These are phyloP conservation scores for Verasper variegatus DNA, from an alignment of 2,113 vertebrate genomes.

Conservation along the genomic window DNA sequence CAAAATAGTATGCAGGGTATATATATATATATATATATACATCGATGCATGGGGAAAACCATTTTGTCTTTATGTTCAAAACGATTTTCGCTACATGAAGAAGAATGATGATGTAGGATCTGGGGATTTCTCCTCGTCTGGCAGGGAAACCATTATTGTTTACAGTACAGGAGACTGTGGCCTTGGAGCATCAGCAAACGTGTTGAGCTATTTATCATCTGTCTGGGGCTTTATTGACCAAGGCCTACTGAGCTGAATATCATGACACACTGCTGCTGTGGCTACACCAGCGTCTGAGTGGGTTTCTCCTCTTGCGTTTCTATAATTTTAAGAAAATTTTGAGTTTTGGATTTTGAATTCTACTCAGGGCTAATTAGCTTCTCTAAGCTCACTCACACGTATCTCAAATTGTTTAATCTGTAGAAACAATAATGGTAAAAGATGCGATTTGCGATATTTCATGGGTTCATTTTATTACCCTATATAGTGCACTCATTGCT, in stretches of 20 bases:
- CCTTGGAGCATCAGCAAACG: conserved; percentile 55
- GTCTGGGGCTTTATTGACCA: conserved; percentile 56
- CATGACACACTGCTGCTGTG: conserved; percentile 22
- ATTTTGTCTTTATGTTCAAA: neutral
- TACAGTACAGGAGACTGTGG: conserved; percentile 37
- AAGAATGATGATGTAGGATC: conserved; percentile 30
- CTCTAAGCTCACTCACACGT: no score
- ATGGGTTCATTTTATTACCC: no score
- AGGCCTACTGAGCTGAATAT: conserved; percentile 35
- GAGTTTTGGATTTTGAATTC: no score
- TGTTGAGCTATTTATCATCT: conserved; percentile 58
- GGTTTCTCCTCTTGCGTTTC: neutral
- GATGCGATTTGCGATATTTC: no score
- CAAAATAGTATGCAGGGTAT: neutral
- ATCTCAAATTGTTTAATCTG: no score
- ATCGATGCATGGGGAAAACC: no score
- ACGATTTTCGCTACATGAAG: neutral
- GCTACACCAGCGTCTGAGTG: conserved; percentile 8
- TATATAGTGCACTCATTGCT: no score
- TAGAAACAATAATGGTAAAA: no score
- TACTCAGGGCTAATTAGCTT: no score
- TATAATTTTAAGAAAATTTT: neutral
- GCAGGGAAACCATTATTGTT: conserved; percentile 41
- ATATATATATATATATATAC: no score
- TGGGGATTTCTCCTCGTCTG: conserved; percentile 45